Base-by-base conservation (phyloP, 92 coral and sea anemone species). In the Palythoa caribaeorum region DNA sequence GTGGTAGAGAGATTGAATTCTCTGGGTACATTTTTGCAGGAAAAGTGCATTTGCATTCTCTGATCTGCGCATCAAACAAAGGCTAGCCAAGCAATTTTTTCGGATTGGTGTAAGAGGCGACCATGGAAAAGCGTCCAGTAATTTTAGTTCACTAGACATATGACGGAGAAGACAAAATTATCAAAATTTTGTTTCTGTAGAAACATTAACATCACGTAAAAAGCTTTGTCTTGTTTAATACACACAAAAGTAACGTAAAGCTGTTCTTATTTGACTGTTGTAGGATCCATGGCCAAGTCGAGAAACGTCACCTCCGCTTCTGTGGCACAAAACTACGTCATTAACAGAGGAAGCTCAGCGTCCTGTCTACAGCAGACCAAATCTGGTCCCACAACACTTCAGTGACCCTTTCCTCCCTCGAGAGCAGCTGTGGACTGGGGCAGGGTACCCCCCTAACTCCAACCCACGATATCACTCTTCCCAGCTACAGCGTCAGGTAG, bases 341-440 rank as follows among this genome's bases (percentile, higher is more conserved):
- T 71, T 95, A 38, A 89, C 96, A 51, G 96, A 95, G 52, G 96
- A 94, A 36, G 87, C 94, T 17, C 89, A 84, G 73, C 85, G 94
- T 16, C 94, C 96, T 28, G 44, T 76, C 21, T 89, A 91, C 70
- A 93, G 87, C 65, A 93, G 94, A 8, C 93, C 85, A 12, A 89
- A 92, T 6, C 92, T 95, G 60, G 93, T 94, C 38, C 88, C 96
- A 2, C 98, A 95, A 53, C 96, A 95, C 73, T 93, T 87, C 91
- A 95, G 98, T 60, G 98, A 95, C 78, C 96, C 98, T 1, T 95
- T 93, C 87, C 90, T 93, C 76, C 98, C 98, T 0, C 87, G 92
- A 68, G 98, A 95, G 77, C 92, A 88, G 79, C 87, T 93, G 84
- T 95, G 98, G 98, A 89, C 77, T 75, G 94, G 88, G 11, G 88